A percentile compares a stretch with the other conserved stretches of the same genome.
phyloP scores from a whole-genome alignment of 2,888 invertebrate species.

The Protonemura montana region DNA sequence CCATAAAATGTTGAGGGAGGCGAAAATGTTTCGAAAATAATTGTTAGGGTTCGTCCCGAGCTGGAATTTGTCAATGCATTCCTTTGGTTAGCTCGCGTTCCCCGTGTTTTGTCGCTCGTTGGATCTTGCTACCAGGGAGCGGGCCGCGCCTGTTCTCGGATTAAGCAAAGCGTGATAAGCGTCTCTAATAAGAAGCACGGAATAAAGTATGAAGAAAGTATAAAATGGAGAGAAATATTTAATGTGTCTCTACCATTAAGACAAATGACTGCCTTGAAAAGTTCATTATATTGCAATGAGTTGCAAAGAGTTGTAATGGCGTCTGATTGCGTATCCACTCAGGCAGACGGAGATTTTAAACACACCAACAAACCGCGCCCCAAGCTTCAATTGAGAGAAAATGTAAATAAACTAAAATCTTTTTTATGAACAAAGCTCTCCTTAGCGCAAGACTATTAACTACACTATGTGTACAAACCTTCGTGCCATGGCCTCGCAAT shows the following conservation, averaged over 20 bases:
- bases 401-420: conserved; percentile 17
- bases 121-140: not conserved
- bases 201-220: conserved; percentile 25
- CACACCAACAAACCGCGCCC: conserved; percentile 17
- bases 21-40: not conserved
- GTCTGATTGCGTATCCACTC: conserved; percentile 31
- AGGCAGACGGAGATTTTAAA: not conserved
- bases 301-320: conserved; percentile 15
- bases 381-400: conserved; percentile 20
- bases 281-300: conserved; percentile 22
- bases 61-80: conserved; percentile 18
- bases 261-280: conserved; percentile 46
- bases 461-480: not conserved
- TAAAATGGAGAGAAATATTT: conserved; percentile 31
- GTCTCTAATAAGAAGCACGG: conserved; percentile 14
- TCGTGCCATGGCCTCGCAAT: not conserved
- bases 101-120: not conserved
- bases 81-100: not conserved
- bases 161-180: conserved; percentile 18
- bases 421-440: not conserved
- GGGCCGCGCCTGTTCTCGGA: not conserved
- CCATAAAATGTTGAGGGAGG: not conserved
- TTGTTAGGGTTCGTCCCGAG: not conserved
- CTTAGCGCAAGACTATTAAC: not conserved
- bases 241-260: conserved; percentile 45